Conservation (phyloP, 2,113 vertebrate species). For the Cyprinodon brontotheroides region DNA sequence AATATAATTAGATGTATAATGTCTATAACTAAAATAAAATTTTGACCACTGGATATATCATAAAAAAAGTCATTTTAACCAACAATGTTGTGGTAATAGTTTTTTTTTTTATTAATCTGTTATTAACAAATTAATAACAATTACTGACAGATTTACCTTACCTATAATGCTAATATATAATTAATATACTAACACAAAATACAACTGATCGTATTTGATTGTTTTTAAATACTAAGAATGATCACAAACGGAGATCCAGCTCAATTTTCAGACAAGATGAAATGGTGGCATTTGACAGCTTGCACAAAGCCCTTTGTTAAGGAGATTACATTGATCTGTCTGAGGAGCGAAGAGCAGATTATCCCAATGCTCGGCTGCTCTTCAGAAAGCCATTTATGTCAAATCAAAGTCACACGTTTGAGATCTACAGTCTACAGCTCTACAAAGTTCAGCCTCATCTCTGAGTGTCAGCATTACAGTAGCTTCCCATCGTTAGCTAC, state of each 20-base stretch:
- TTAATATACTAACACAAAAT: neutral
- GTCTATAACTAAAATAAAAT: neutral
- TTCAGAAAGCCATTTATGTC: constrained; percentile 21
- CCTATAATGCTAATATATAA: neutral
- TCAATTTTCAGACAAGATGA: constrained; percentile 9
- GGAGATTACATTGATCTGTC: constrained; percentile 71
- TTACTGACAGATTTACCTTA: neutral
- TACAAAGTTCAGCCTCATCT: constrained; percentile 47
- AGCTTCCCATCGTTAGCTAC: constrained; percentile 51
- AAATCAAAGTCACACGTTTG: constrained; percentile 5
- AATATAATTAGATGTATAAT: neutral
- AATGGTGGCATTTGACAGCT: constrained; percentile 62
- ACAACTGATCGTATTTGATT: neutral
- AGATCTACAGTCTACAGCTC: neutral
- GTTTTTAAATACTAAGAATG: neutral
- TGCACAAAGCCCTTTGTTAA: constrained; percentile 77
- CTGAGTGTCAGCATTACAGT: constrained; percentile 10
- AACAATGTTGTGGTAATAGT: neutral
- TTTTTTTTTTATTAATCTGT: neutral
- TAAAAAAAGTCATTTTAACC: neutral
- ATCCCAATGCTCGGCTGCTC: constrained; percentile 37
- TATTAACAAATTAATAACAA: neutral
- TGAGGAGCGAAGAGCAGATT: constrained; percentile 53
- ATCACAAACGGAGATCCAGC: neutral
- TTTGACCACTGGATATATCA: neutral